phyloP scores from a whole-genome alignment of 2,888 invertebrate species.

The Zaprionus bogoriensis region DNA sequence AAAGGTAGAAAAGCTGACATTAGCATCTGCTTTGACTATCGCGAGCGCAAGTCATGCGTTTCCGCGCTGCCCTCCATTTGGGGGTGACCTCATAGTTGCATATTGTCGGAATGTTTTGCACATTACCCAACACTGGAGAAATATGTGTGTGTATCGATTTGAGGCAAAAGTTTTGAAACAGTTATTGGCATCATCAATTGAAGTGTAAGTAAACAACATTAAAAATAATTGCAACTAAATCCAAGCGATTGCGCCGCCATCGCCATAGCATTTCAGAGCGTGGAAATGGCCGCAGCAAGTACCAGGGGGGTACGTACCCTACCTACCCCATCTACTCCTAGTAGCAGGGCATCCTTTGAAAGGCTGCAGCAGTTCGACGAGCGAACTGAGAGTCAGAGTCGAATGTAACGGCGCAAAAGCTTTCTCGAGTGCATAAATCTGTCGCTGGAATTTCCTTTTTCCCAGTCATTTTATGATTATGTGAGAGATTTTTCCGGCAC shows the following conservation, averaged over 20 bases:
- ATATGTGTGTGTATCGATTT: slow-evolving; percentile 51
- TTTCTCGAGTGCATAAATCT: slow-evolving; percentile 74
- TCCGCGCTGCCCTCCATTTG: slow-evolving; percentile 3
- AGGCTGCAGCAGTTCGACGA: slow-evolving; percentile 17
- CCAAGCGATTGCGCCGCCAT: slow-evolving; percentile 76
- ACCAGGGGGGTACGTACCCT: not conserved
- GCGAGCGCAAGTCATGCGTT: not conserved
- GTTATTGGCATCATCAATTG: slow-evolving; percentile 79
- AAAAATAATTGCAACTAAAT: slow-evolving; percentile 80
- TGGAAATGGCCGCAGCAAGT: slow-evolving; percentile 41
- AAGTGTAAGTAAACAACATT: slow-evolving; percentile 78
- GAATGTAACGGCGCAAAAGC: slow-evolving; percentile 68
- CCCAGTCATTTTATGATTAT: slow-evolving; percentile 75
- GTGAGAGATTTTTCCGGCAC: slow-evolving; percentile 72
- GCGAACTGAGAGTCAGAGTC: too few species aligned
- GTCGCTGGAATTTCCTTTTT: slow-evolving; percentile 69
- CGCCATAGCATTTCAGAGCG: slow-evolving; percentile 67
- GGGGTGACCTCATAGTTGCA: not conserved
- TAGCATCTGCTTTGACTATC: too few species aligned
- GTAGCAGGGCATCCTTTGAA: slow-evolving; percentile 14
- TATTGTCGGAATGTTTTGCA: slow-evolving; percentile 22
- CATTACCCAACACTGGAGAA: slow-evolving; percentile 26
- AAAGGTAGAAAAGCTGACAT: too few species aligned
- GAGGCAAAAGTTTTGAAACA: slow-evolving; percentile 72
- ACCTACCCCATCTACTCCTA: not conserved